Evolutionary conservation across 2,113 vertebrate genomes (phyloP).

Genomic region (Pelmatolapia mariae): DNA sequence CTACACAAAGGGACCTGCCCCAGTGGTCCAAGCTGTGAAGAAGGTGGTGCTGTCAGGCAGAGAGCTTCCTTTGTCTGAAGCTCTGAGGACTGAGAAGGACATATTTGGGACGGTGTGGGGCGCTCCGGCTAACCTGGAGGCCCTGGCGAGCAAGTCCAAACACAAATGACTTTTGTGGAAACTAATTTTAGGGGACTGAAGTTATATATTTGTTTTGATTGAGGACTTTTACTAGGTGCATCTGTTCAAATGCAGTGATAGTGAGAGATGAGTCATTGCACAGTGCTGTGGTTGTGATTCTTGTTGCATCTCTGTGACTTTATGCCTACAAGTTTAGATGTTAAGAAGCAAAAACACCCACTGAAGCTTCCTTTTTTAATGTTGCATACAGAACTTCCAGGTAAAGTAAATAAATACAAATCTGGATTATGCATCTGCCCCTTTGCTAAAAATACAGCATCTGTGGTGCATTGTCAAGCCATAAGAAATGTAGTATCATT

Average conservation of each 20-base stretch:
- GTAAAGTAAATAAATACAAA: background rate
- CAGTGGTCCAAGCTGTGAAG: constrained; percentile 82
- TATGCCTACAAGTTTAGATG: background rate
- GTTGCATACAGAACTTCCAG: background rate
- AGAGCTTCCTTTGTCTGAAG: constrained; percentile 81
- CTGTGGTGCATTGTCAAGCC: background rate
- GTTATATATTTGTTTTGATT: background rate
- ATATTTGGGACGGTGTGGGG: constrained; percentile 90
- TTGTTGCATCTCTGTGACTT: background rate
- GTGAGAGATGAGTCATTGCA: background rate
- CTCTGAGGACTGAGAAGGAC: constrained; percentile 82
- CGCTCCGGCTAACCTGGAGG: constrained; percentile 82
- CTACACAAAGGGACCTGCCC: constrained; percentile 73
- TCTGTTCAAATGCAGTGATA: background rate
- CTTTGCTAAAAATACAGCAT: background rate
- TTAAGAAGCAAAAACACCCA: background rate
- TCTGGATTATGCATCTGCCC: background rate
- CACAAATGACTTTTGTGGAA: constrained; percentile 71
- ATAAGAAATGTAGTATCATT: background rate
- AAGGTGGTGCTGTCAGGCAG: constrained; percentile 76
- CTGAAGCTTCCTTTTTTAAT: background rate
- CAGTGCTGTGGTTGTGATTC: background rate
- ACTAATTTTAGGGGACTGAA: background rate
- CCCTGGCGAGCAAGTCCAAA: constrained; percentile 74
- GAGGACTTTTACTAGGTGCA: background rate